A percentile compares a stretch with the other conserved stretches of the same genome.
phyloP scores from a whole-genome alignment of 2,797 vertebrate genomes.

The Lepus oiostolus region DNA sequence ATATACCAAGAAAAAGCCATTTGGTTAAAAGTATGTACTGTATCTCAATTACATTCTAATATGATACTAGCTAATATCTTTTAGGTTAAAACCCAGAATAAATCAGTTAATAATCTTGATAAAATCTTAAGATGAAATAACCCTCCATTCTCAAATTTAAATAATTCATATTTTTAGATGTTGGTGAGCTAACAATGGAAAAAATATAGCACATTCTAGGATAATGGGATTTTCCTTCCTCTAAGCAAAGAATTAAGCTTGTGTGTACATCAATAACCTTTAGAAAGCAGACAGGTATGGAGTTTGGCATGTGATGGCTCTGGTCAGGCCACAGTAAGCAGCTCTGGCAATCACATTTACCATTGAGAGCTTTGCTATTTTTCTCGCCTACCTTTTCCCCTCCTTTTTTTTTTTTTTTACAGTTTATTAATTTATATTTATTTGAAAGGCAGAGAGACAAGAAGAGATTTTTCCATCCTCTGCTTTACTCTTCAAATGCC shows the following conservation, averaged over 20 bases:
- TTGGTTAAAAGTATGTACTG: slow-evolving; percentile 75
- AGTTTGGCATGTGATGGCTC: neutral
- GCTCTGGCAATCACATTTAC: neutral
- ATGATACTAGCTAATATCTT: slow-evolving; percentile 58
- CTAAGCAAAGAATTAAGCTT: slow-evolving; percentile 41
- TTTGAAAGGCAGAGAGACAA: no score
- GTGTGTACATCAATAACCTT: neutral
- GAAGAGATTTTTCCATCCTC: no score
- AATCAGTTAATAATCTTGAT: slow-evolving; percentile 72
- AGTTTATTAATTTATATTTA: no score
- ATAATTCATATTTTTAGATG: slow-evolving; percentile 70
- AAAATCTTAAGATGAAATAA: slow-evolving; percentile 76
- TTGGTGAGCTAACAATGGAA: slow-evolving; percentile 64
- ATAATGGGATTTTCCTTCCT: slow-evolving; percentile 23
- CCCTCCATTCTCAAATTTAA: slow-evolving; percentile 75
- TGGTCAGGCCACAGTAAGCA: no score
- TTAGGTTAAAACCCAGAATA: slow-evolving; percentile 72
- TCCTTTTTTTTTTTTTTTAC: neutral
- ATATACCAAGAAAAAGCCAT: slow-evolving; percentile 67
- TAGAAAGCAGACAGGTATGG: neutral
- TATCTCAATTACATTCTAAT: slow-evolving; percentile 76
- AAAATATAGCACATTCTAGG: neutral
- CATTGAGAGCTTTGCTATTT: neutral
- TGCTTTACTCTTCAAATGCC: no score
- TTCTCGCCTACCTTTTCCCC: neutral